phyloP scores from a whole-genome alignment of 2,797 vertebrate genomes.

The Microctenopoma stevenorrisi region DNA sequence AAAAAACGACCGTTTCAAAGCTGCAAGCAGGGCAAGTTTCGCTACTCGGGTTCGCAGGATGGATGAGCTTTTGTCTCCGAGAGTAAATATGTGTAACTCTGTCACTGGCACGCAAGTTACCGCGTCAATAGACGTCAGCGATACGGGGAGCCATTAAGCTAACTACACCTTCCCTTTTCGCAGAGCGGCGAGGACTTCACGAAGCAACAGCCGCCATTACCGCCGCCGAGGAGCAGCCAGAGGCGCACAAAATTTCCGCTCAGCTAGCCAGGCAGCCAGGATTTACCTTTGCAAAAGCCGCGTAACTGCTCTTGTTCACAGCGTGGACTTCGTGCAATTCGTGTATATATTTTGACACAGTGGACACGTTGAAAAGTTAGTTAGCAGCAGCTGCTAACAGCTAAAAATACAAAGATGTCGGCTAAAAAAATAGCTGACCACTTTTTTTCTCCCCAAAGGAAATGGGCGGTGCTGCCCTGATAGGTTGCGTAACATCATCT shows the following conservation, averaged over 20 bases:
- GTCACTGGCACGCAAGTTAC: conserved; percentile 87
- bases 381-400: conserved; percentile 68
- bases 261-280: background rate
- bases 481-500: conserved; percentile 69
- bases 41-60: conserved; percentile 39
- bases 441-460: conserved; percentile 74
- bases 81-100: conserved; percentile 83
- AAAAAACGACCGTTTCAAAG: conserved; percentile 27
- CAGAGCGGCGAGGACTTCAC: conserved; percentile 76
- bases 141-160: conserved; percentile 86
- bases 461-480: conserved; percentile 69
- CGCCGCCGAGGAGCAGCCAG: conserved; percentile 44
- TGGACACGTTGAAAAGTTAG: conserved; percentile 57
- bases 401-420: conserved; percentile 77
- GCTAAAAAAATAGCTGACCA: conserved; percentile 76
- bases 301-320: conserved; percentile 63
- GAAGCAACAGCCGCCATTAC: conserved; percentile 83
- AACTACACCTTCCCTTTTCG: conserved; percentile 84
- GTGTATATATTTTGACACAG: conserved; percentile 45
- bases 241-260: conserved; percentile 26
- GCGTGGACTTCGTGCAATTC: conserved; percentile 60
- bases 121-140: conserved; percentile 91
- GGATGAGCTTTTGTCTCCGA: conserved; percentile 74
- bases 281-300: conserved; percentile 75
- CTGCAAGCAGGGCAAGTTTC: conserved; percentile 2